phyloP scores from a whole-genome alignment of 2,797 vertebrate genomes.

The Antrozous pallidus region DNA sequence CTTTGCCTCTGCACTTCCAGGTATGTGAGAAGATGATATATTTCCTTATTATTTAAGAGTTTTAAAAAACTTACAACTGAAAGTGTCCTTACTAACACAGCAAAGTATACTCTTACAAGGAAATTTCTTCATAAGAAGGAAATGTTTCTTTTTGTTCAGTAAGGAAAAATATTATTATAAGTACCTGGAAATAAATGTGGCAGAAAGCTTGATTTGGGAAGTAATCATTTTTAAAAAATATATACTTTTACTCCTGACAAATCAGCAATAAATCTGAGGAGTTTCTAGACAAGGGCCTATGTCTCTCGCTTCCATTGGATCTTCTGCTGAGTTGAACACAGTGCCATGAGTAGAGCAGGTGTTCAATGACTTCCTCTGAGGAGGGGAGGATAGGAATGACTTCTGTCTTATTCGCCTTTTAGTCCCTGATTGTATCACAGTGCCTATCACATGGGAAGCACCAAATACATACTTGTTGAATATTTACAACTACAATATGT shows the following conservation, averaged over 20 bases:
- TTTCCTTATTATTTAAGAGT: background rate
- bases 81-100: background rate
- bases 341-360: background rate
- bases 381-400: background rate
- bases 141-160: slow-evolving; percentile 1
- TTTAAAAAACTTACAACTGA: background rate
- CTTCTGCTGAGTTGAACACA: background rate
- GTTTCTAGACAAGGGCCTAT: background rate
- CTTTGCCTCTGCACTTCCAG: background rate
- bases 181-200: background rate
- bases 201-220: background rate
- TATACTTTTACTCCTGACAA: background rate
- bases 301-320: background rate
- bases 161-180: background rate
- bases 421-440: background rate
- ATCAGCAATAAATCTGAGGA: background rate
- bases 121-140: background rate
- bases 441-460: background rate
- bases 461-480: slow-evolving; percentile 32
- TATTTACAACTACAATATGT: background rate
- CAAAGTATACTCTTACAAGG: background rate
- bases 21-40: background rate
- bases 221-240: background rate
- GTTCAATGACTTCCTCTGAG: background rate
- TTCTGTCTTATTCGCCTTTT: background rate